Evolutionary conservation across 2,113 vertebrate genomes (phyloP), one percentile per base, ranked within the genome.

Genomic region (Cyanoderma ruficeps): DNA sequence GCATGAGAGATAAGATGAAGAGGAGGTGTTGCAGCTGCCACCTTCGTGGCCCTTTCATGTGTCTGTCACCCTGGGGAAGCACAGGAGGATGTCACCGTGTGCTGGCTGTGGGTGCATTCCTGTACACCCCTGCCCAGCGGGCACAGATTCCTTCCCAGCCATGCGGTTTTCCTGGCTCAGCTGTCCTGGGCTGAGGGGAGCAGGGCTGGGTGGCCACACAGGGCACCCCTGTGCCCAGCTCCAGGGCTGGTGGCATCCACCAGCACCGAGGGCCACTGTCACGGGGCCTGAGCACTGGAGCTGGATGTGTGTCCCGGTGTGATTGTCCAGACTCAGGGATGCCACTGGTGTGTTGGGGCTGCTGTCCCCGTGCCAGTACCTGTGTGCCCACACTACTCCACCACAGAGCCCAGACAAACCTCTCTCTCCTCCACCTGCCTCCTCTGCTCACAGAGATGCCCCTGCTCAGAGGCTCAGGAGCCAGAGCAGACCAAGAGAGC

Each of bases 101-200:
- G 11, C 82, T 20, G 55, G 50, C 2, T 5, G 31, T 33, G 57
- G 39, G 19, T 19, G n/a, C 6, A 4, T 16, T 49, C 39, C 47
- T 0, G 0, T 7, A 16, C 25, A 19, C 3, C 7, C 44, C 61
- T 52, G 52, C 31, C 49, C 44, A 33, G 19, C 1, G 1, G 68
- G 72, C 68, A 55, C 35, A 47, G 42, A 15, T 21, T 30, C 55
- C 47, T 77, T n/a, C 13, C 7, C 25, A 55, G 74, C 42, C 57
- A 1, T 0, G 11, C 13, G 35, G 23, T 39, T 75, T 55, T 18
- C 41, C 60, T 24, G 4, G 6, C 71, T 42, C 6, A 22, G n/a
- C 28, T 37, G 6, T 30, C 47, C 67, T 44, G 1, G 16, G 22
- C 3, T 2, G 0, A 7, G 49, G 24, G 23, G 15, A 86, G 31